Evolutionary conservation across 1,140 invertebrate genomes (phyloP), one percentile per base, ranked within the genome.

Genomic region (Drosophila mauritiana): DNA sequence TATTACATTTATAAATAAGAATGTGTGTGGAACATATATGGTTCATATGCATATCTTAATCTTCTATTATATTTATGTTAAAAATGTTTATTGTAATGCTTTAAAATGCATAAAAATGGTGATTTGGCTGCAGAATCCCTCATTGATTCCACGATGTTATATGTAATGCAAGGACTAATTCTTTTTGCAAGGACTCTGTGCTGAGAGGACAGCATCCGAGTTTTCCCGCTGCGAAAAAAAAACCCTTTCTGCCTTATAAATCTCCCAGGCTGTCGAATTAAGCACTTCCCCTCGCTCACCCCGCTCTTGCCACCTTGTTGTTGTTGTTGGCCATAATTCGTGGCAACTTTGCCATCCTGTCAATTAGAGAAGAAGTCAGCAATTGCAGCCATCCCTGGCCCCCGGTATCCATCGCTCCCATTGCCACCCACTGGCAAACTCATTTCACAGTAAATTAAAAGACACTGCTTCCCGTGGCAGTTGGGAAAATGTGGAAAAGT

Each of bases 221-320:
- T 55, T 74, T 63, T 13, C 51, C 42, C 37, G 8, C 39, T 51
- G 45, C 17, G n/a, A 37, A 54, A 27, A 13, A 13, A 11, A 31
- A 49, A n/a, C 62, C 58, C 27, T 49, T 63, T 63, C 63, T 25
- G 17, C 22, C 69, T 49, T 81, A 77, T 85, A 85, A 85, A 85
- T 85, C 81, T 85, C 49, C 73, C 36, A 46, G 42, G 56, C 77
- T 85, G 81, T 84, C 81, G 77, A 84, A 84, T 84, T 84, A 80
- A 80, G 61, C 40, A 52, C 62, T 52, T 54, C 37, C 40, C 46
- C 13, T 22, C n/a, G 7, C 4, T 20, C n/a, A 25, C n/a, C 48
- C 27, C n/a, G 25, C 27, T 31, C 31, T 15, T n/a, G n/a, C 25
- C 6, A 8, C 27, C n/a, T 68, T 77, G 77, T 65, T 78, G 15